Evolutionary conservation across 2,113 vertebrate genomes (phyloP).

Genomic region (Struthio camelus): DNA sequence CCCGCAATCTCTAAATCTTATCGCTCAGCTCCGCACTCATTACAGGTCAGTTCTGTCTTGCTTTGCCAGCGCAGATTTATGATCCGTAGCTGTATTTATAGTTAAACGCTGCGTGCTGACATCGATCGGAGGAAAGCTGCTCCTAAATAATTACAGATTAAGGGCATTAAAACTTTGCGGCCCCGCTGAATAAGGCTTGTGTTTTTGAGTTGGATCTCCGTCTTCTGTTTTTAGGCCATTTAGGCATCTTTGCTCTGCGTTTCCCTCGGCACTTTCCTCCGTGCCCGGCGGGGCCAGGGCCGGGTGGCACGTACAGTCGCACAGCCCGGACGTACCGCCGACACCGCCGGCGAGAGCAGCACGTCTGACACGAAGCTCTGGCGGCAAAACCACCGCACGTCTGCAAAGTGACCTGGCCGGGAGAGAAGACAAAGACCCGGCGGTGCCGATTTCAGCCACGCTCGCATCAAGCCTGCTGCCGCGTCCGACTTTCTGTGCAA

Average conservation of each 20-base stretch:
- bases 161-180: not conserved
- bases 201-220: too few species aligned
- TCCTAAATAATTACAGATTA: not conserved
- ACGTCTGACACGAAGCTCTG: too few species aligned
- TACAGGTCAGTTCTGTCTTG: not conserved
- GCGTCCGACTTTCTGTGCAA: rapidly evolving
- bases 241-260: too few species aligned
- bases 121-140: not conserved
- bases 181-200: not conserved
- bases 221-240: not conserved
- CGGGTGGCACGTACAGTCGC: too few species aligned
- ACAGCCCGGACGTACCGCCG: too few species aligned
- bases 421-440: not conserved
- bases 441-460: not conserved
- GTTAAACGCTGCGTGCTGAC: rapidly evolving
- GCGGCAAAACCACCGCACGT: too few species aligned
- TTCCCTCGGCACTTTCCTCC: too few species aligned
- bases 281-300: too few species aligned
- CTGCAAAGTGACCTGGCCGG: too few species aligned
- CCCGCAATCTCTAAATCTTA: not conserved
- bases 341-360: too few species aligned
- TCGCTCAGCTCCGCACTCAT: not conserved
- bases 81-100: not conserved
- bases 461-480: rapidly evolving
- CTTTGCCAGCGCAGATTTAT: not conserved